Percentiles rank a stretch among this genome's conserved stretches.
These are phyloP conservation scores for Therioaphis trifolii DNA, from an alignment of 2,888 invertebrate species.

Conservation along the genomic window DNA sequence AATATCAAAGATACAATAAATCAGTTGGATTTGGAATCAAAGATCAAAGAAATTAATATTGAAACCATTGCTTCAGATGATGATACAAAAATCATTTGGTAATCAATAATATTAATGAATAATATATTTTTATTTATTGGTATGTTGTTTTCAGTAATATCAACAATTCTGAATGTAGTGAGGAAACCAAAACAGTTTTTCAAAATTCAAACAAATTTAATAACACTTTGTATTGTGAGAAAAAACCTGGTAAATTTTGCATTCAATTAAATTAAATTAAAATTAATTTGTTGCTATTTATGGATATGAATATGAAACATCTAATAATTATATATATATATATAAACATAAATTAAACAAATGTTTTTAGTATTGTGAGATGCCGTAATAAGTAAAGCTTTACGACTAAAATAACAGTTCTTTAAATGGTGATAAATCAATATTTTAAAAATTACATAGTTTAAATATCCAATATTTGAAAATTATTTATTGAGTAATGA, in stretches of 20 bases:
- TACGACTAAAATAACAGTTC: too few relatives aligned
- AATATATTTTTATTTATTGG: background rate
- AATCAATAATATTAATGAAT: background rate
- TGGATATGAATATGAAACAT: background rate
- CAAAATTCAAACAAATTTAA: background rate
- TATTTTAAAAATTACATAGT: too few relatives aligned
- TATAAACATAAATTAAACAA: background rate
- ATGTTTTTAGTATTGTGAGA: too few relatives aligned
- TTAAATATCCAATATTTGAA: too few relatives aligned
- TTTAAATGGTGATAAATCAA: too few relatives aligned
- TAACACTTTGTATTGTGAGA: too few relatives aligned
- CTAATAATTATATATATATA: background rate
- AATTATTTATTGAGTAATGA: too few relatives aligned
- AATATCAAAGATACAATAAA: background rate
- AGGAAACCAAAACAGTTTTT: too few relatives aligned
- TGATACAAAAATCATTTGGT: background rate
- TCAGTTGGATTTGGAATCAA: background rate
- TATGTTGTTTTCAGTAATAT: background rate
- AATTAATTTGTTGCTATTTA: background rate
- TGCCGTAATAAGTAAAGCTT: too few relatives aligned
- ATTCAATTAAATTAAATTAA: background rate
- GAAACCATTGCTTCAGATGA: background rate
- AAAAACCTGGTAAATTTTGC: constrained; percentile 2
- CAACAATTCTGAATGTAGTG: too few relatives aligned
- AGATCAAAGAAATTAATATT: background rate